Conservation (phyloP, 2,113 vertebrate species). For the Melanostigma gelatinosum region DNA sequence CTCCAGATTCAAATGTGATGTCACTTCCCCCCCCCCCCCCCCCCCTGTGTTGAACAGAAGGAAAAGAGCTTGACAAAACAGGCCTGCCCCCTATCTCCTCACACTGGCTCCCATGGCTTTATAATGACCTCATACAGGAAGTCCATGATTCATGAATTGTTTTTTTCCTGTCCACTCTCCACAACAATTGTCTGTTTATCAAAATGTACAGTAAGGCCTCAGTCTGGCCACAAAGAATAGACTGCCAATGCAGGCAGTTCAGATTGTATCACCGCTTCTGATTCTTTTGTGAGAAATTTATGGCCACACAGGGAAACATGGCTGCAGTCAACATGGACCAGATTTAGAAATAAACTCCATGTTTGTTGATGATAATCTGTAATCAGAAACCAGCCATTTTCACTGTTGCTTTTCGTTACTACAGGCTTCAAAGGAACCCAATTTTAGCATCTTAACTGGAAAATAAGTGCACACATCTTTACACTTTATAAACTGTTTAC, state of each 20-base stretch:
- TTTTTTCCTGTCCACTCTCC: constrained; percentile 77
- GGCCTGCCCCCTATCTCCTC: constrained; percentile 72
- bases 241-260: constrained; percentile 16
- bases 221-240: constrained; percentile 33
- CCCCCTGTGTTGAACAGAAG: constrained; percentile 65
- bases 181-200: constrained; percentile 82
- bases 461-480: constrained; percentile 20
- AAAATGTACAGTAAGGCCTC: constrained; percentile 56
- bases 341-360: constrained; percentile 10
- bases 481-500: constrained; percentile 28
- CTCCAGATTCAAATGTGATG: constrained; percentile 73
- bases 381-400: constrained; percentile 2
- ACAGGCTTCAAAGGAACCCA: not conserved
- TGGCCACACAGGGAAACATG: constrained; percentile 18
- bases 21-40: constrained; percentile 50
- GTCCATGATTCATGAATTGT: constrained; percentile 75
- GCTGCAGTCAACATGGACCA: not conserved
- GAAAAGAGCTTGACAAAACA: constrained; percentile 79
- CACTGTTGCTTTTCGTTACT: not conserved
- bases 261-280: constrained; percentile 6
- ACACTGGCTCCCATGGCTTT: constrained; percentile 69
- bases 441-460: constrained; percentile 16
- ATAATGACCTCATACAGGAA: constrained; percentile 83
- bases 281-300: constrained; percentile 8
- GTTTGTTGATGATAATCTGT: constrained; percentile 9